Percentiles rank a stretch among this genome's conserved stretches.
These are phyloP conservation scores for Gibbula magus DNA, from an alignment of 2,888 invertebrate genomes.

Conservation along the genomic window DNA sequence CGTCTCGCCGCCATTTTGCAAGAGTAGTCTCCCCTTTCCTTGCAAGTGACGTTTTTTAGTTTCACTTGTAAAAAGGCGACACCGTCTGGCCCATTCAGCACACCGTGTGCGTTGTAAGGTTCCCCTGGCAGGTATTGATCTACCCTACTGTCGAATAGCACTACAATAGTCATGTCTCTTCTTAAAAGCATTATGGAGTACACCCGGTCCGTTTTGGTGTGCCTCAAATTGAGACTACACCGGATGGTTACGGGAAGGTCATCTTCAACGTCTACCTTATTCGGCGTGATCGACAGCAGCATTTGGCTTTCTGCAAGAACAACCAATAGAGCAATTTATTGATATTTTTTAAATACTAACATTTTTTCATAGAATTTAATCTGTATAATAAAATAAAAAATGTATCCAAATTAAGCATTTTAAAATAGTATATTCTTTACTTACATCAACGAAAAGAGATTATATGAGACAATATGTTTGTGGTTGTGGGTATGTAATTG, in stretches of 20 bases:
- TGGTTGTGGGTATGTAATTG: too few species aligned
- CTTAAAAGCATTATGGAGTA: background rate
- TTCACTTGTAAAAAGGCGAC: background rate
- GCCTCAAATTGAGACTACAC: background rate
- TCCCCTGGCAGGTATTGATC: background rate
- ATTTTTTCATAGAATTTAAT: too few species aligned
- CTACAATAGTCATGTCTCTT: background rate
- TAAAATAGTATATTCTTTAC: too few species aligned
- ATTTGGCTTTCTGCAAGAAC: too few species aligned
- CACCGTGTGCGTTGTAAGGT: background rate
- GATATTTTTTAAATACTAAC: too few species aligned
- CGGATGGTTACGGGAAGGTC: background rate
- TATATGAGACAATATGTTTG: too few species aligned
- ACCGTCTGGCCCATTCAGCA: background rate
- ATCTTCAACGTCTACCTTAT: too few species aligned
- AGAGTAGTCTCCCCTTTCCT: background rate
- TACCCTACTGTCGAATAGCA: background rate
- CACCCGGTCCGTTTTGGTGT: background rate
- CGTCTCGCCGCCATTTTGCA: background rate
- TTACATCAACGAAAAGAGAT: too few species aligned
- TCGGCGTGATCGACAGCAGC: too few species aligned
- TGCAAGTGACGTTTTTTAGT: background rate
- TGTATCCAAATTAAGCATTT: too few species aligned
- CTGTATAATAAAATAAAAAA: too few species aligned
- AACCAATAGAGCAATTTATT: too few species aligned